These are phyloP conservation scores for Protodeltote pygarga DNA, from an alignment of 2,888 invertebrate genomes.

Conservation along the genomic window DNA sequence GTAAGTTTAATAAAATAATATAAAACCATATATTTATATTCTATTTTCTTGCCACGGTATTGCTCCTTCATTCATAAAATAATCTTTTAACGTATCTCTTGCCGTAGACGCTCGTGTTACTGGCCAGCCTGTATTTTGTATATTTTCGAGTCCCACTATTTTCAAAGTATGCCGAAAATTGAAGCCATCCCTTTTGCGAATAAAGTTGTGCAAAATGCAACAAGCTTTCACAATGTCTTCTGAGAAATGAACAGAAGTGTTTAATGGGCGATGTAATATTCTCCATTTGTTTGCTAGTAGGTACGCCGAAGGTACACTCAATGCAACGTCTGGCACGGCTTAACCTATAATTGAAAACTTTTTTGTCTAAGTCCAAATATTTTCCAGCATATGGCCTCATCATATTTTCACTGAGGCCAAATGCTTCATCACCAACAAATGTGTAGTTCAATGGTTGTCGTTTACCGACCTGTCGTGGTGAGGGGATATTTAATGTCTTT, in stretches of 20 bases:
- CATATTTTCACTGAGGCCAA: conserved; percentile 36
- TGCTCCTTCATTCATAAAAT: conserved; percentile 46
- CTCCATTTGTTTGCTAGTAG: conserved; percentile 36
- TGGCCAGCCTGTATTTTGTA: conserved; percentile 30
- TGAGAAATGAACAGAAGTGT: conserved; percentile 29
- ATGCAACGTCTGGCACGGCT: conserved; percentile 3
- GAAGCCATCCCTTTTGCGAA: conserved; percentile 29
- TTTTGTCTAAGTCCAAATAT: conserved; percentile 28
- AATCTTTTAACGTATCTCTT: conserved; percentile 45
- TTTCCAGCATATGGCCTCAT: conserved; percentile 37
- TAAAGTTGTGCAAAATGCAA: conserved; percentile 40
- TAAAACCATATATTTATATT: conserved; percentile 41
- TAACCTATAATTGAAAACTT: conserved; percentile 33
- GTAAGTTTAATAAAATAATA: conserved; percentile 43
- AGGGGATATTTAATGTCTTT: conserved; percentile 38
- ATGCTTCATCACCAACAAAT: conserved; percentile 41
- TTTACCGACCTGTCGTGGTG: conserved; percentile 39
- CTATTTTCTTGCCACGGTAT: conserved; percentile 46
- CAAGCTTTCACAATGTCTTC: conserved; percentile 37
- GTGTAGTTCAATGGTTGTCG: conserved; percentile 35
- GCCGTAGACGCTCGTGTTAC: conserved; percentile 31
- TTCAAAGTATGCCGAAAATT: conserved; percentile 36
- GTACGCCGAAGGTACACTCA: conserved; percentile 19
- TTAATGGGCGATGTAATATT: conserved; percentile 38
- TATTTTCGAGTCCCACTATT: conserved; percentile 39